phyloP scores from a whole-genome alignment of 2,113 vertebrate species.

The Morone saxatilis region DNA sequence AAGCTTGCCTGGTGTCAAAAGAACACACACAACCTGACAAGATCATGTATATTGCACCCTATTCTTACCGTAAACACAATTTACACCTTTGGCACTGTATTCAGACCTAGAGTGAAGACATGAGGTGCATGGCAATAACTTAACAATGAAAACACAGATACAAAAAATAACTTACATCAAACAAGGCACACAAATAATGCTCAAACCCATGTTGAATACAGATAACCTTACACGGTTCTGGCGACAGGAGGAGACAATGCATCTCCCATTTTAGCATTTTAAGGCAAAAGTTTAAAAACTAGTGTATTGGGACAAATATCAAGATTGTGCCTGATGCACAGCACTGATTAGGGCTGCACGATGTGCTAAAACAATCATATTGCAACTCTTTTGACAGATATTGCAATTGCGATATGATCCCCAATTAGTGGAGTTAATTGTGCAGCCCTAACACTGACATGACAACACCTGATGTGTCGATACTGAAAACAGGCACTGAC shows the following conservation, averaged over 20 bases:
- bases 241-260: background rate
- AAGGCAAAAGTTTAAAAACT: background rate
- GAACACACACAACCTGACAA: slow-evolving; percentile 2
- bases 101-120: slow-evolving; percentile 12
- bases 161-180: slow-evolving; percentile 42
- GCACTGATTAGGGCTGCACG: background rate
- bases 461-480: background rate
- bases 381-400: too few species aligned
- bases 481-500: slow-evolving; percentile 24
- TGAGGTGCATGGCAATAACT: background rate
- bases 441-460: too few species aligned
- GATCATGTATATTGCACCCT: slow-evolving; percentile 34
- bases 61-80: slow-evolving; percentile 47
- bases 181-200: slow-evolving; percentile 38
- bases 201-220: slow-evolving; percentile 10
- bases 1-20: background rate
- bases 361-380: too few species aligned
- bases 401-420: too few species aligned
- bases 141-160: slow-evolving; percentile 14
- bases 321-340: background rate
- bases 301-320: background rate
- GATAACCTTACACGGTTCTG: background rate
- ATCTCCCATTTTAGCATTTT: background rate
- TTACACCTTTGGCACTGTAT: slow-evolving; percentile 41
- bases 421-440: too few species aligned